Conservation (phyloP, 2,797 vertebrate species). For the Pangasius mekongensis region DNA sequence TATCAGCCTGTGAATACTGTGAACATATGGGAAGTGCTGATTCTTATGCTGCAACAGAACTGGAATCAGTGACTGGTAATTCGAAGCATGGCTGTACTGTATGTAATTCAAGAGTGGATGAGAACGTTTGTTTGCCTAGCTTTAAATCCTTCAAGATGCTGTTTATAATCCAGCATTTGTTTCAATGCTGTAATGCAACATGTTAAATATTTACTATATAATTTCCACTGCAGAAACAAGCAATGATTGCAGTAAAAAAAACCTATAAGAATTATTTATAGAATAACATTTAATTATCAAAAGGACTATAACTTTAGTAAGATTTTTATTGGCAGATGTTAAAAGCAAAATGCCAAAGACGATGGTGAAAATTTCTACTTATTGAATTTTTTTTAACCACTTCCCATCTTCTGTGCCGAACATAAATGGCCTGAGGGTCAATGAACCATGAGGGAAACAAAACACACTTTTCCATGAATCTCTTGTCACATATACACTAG, state of each 20-base stretch:
- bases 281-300: neutral
- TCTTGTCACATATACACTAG: neutral
- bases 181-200: neutral
- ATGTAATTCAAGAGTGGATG: neutral
- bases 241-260: neutral
- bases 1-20: neutral
- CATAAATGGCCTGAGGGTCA: constrained; percentile 46
- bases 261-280: neutral
- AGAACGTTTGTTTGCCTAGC: neutral
- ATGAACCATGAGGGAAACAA: constrained; percentile 39
- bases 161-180: neutral
- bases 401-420: constrained; percentile 27
- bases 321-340: neutral
- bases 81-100: neutral
- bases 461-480: constrained; percentile 29
- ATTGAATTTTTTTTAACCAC: constrained; percentile 29
- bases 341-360: neutral
- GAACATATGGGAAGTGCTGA: neutral
- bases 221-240: neutral
- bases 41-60: neutral
- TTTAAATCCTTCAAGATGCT: neutral
- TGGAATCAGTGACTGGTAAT: neutral
- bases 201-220: neutral
- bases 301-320: neutral
- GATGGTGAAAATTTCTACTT: neutral